Evolutionary conservation across 1,140 invertebrate species (phyloP).

Genomic region (Diabrotica virgifera): DNA sequence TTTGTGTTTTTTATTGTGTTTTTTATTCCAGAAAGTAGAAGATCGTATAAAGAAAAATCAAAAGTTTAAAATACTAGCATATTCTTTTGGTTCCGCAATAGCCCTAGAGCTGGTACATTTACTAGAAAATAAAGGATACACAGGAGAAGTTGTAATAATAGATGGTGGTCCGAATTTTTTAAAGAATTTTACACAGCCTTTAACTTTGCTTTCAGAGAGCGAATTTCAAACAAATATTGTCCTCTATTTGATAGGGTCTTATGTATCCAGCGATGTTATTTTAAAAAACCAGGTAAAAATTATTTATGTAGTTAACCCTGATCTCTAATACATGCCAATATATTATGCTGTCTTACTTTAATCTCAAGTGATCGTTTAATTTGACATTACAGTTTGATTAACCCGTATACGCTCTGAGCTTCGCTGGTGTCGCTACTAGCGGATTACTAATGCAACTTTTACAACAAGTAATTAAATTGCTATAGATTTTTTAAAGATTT

Average conservation of each 20-base stretch:
- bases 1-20: no score
- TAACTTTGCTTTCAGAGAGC: constrained; percentile 43
- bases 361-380: no score
- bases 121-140: constrained; percentile 57
- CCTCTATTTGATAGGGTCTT: constrained; percentile 51
- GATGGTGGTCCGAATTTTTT: constrained; percentile 60
- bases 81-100: constrained; percentile 64
- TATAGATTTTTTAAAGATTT: no score
- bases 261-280: constrained; percentile 54
- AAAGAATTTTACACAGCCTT: constrained; percentile 49
- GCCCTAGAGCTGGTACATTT: constrained; percentile 55
- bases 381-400: no score
- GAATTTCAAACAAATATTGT: constrained; percentile 56
- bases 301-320: no score
- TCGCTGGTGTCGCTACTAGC: no score
- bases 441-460: no score
- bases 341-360: no score
- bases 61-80: constrained; percentile 60
- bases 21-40: constrained; percentile 21
- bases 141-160: constrained; percentile 55
- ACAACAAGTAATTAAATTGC: no score
- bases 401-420: no score
- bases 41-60: constrained; percentile 11
- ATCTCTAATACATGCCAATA: no score
- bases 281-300: constrained; percentile 51